phyloP scores from a whole-genome alignment of 2,888 invertebrate species.

The Melolontha melolontha region DNA sequence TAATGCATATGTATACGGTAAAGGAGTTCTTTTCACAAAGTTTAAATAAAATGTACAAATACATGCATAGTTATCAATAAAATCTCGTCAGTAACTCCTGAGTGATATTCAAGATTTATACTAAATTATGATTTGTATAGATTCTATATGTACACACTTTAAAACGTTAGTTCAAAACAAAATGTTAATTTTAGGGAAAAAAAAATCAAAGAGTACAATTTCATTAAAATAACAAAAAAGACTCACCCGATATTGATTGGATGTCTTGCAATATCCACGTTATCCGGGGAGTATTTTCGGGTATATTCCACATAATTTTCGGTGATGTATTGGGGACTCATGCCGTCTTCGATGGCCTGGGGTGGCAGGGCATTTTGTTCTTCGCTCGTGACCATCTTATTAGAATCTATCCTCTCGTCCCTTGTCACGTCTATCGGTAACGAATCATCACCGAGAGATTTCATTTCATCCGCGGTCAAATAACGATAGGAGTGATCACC shows the following conservation, averaged over 20 bases:
- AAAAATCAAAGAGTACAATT: not conserved
- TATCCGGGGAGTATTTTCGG: constrained; percentile 71
- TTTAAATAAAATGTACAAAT: not conserved
- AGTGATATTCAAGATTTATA: too few species aligned
- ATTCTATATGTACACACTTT: too few species aligned
- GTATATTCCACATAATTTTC: constrained; percentile 67
- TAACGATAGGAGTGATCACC: constrained; percentile 93
- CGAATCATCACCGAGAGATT: constrained; percentile 93
- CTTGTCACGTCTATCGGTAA: constrained; percentile 93
- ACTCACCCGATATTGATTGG: constrained; percentile 75
- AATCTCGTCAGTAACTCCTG: too few species aligned
- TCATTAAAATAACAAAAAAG: constrained; percentile 22
- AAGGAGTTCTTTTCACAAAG: not conserved
- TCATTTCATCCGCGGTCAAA: constrained; percentile 95
- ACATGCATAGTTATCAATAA: not conserved
- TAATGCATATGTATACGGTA: too few species aligned
- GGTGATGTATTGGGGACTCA: constrained; percentile 73
- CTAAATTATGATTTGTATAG: too few species aligned
- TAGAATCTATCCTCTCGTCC: constrained; percentile 86
- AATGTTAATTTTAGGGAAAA: not conserved
- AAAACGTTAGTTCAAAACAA: not conserved
- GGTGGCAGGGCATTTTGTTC: constrained; percentile 67
- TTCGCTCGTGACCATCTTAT: constrained; percentile 68
- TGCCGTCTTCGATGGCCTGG: constrained; percentile 71
- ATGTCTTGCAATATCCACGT: constrained; percentile 71